Conservation (phyloP, 2,888 invertebrate species). For the Acleris emargana region DNA sequence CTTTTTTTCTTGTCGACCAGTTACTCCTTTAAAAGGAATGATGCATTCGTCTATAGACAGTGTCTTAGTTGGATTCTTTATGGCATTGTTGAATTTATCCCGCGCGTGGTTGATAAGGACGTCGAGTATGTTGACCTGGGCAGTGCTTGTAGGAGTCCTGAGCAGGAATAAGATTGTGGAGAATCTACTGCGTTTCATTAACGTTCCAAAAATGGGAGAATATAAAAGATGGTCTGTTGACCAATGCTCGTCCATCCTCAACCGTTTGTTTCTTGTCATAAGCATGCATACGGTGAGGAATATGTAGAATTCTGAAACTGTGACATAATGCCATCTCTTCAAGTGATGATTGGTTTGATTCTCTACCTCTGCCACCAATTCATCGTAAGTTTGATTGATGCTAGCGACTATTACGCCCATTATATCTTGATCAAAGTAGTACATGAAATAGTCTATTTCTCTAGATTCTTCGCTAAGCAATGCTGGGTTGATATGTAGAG, state of each 20-base stretch:
- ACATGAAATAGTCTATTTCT: slow-evolving; percentile 29
- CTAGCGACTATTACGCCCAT: slow-evolving; percentile 16
- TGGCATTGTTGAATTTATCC: slow-evolving; percentile 23
- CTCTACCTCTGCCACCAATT: slow-evolving; percentile 18
- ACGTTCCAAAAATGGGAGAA: slow-evolving; percentile 27
- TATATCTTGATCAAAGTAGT: slow-evolving; percentile 23
- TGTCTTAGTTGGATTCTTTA: slow-evolving; percentile 22
- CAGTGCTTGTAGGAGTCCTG: slow-evolving; percentile 16
- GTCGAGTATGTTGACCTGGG: slow-evolving; percentile 27
- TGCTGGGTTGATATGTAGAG: slow-evolving; percentile 24
- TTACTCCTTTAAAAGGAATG: slow-evolving; percentile 30
- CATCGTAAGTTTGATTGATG: slow-evolving; percentile 30
- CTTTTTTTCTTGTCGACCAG: slow-evolving; percentile 23
- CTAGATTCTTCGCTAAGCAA: slow-evolving; percentile 15
- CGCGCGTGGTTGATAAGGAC: slow-evolving; percentile 30
- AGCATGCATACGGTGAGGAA: slow-evolving; percentile 33
- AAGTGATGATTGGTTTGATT: slow-evolving; percentile 69
- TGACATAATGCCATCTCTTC: slow-evolving; percentile 30
- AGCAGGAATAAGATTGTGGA: slow-evolving; percentile 21
- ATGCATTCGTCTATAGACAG: slow-evolving; percentile 21
- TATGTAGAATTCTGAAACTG: slow-evolving; percentile 32
- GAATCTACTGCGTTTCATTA: slow-evolving; percentile 25
- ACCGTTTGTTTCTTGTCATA: slow-evolving; percentile 31
- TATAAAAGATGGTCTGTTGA: slow-evolving; percentile 31
- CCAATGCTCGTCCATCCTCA: slow-evolving; percentile 32